These are phyloP conservation scores for Periophthalmus modestus DNA, from an alignment of 2,113 vertebrate species.

Conservation along the genomic window DNA sequence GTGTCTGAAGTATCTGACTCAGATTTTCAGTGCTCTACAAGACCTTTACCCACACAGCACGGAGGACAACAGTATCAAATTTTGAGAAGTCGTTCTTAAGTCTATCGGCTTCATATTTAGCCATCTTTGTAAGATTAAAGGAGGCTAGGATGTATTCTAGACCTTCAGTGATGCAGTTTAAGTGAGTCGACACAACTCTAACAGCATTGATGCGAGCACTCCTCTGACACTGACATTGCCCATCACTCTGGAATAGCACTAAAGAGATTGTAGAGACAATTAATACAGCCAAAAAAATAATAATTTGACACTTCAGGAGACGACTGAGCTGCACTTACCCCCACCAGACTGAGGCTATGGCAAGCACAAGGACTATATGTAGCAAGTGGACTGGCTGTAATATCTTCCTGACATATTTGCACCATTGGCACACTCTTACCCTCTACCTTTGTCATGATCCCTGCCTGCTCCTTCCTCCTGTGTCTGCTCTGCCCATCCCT, in stretches of 20 bases:
- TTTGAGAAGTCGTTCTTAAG: constrained; percentile 4
- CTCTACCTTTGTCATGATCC: no score
- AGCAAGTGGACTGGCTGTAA: neutral
- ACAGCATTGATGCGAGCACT: neutral
- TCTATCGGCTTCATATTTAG: constrained; percentile 6
- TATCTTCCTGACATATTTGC: constrained; percentile 1
- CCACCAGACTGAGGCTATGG: constrained; percentile 21
- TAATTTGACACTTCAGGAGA: constrained; percentile 2
- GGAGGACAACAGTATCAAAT: neutral
- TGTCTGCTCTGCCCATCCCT: no score
- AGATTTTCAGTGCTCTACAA: constrained; percentile 1
- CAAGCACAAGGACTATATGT: constrained; percentile 28
- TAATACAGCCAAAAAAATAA: constrained; percentile 21
- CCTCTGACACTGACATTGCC: constrained; percentile 12
- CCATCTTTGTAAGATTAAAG: constrained; percentile 23
- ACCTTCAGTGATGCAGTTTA: neutral
- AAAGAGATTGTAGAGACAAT: constrained; percentile 23
- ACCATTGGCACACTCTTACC: no score
- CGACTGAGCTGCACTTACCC: constrained; percentile 20
- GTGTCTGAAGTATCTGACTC: no score
- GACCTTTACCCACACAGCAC: neutral
- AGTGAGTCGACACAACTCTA: no score
- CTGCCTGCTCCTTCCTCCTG: no score
- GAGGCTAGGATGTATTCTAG: neutral
- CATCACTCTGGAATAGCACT: constrained; percentile 27